Evolutionary conservation across 2,888 invertebrate genomes (phyloP), one percentile per base, ranked within the genome.

Genomic region (Trypoxylon attenuatum): DNA sequence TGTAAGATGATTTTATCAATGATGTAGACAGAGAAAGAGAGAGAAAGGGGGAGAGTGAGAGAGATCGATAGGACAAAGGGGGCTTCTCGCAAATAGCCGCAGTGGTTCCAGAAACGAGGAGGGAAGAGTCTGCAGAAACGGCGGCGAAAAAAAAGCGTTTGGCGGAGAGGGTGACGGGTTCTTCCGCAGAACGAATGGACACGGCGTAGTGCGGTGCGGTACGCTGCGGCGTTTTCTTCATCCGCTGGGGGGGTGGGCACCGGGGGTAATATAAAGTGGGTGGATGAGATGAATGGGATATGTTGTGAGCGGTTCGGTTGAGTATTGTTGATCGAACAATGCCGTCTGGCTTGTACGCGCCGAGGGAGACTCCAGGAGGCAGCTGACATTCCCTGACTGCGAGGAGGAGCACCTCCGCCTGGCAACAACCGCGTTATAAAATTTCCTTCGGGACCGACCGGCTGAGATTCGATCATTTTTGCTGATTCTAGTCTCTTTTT

Each of bases 311-410:
- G 82, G 73, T 81, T 84, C 77, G 81, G 80, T 79, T 81, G 78
- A 78, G 83, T 78, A 84, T 84, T 84, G 84, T 84, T 79, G 75
- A 82, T 81, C 80, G 80, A 81, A 84, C 84, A 84, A 84, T 84
- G 80, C 78, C 81, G 84, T 83, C 84, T 84, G 84, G 83, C 80
- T 81, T 79, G 77, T 79, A 77, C 78, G 60, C 72, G 61, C 66
- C 73, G 65, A 63, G 76, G 73, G 77, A 78, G 74, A 76, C 72
- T 77, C 69, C 78, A 81, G 77, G 77, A 81, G 81, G 82, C 83
- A 83, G 83, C 83, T 83, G 83, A 83, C 81, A 75, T 82, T 80
- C 77, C 71, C 79, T 82, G 82, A 82, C 82, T 81, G 80, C 78
- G 76, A 80, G 76, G 74, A 82, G 77, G 77, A 75, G 51, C 78